phyloP scores from a whole-genome alignment of 1,140 invertebrate genomes.

The Drosophila elegans region DNA sequence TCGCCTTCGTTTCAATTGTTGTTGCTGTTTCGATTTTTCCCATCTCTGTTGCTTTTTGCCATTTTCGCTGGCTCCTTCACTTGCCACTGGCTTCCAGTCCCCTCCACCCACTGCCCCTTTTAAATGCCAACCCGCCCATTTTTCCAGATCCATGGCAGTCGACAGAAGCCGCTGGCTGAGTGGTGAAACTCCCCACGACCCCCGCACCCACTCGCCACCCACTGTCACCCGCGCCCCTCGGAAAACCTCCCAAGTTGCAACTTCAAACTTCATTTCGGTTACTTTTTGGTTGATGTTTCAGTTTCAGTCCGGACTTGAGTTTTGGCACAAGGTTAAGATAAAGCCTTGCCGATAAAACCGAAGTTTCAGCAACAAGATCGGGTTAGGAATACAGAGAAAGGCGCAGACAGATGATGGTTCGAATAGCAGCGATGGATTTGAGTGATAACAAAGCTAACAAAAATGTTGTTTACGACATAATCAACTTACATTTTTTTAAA shows the following conservation, averaged over 20 bases:
- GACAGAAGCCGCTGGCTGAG: slow-evolving; percentile 27
- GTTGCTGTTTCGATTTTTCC: slow-evolving; percentile 60
- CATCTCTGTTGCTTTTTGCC: slow-evolving; percentile 23
- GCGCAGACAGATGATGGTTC: neutral
- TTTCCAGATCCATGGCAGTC: slow-evolving; percentile 21
- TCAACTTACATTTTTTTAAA: too few relatives aligned
- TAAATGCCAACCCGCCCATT: slow-evolving; percentile 64
- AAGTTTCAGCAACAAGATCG: slow-evolving; percentile 3
- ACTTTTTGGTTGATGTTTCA: slow-evolving; percentile 2
- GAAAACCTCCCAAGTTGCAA: slow-evolving; percentile 2
- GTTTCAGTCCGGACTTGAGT: neutral
- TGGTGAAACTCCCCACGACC: slow-evolving; percentile 26
- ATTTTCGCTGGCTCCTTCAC: slow-evolving; percentile 25
- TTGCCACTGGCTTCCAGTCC: slow-evolving; percentile 37
- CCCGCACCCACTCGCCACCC: slow-evolving; percentile 13
- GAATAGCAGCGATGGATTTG: neutral
- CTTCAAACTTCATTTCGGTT: slow-evolving; percentile 43
- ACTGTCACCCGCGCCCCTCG: slow-evolving; percentile 3
- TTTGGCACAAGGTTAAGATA: slow-evolving; percentile 14
- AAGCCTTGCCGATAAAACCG: slow-evolving; percentile 9
- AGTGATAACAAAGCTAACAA: neutral
- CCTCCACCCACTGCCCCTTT: slow-evolving; percentile 14
- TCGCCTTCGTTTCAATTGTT: slow-evolving; percentile 57
- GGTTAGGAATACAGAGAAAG: neutral
- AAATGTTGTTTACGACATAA: neutral